These are phyloP conservation scores for Biston betularia DNA, from an alignment of 2,888 invertebrate genomes.

Conservation along the genomic window DNA sequence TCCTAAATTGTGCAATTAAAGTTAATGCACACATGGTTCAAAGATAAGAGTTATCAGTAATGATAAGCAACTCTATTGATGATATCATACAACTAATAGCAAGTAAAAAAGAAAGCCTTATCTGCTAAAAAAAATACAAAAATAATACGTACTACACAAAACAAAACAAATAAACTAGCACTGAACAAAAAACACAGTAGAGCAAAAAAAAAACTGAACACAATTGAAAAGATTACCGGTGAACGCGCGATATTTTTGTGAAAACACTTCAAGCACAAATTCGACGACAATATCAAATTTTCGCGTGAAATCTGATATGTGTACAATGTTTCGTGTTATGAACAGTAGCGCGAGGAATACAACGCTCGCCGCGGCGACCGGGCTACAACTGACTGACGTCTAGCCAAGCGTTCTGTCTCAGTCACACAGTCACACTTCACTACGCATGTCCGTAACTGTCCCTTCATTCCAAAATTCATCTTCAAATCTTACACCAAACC, in stretches of 20 bases:
- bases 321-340: slow-evolving; percentile 63
- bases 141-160: slow-evolving; percentile 70
- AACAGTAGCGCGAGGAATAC: slow-evolving; percentile 53
- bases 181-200: slow-evolving; percentile 75
- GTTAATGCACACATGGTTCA: slow-evolving; percentile 61
- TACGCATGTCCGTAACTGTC: slow-evolving; percentile 83
- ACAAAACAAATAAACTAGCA: slow-evolving; percentile 69
- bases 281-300: slow-evolving; percentile 84
- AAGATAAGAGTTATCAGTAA: slow-evolving; percentile 76
- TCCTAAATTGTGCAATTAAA: slow-evolving; percentile 64
- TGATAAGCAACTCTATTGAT: slow-evolving; percentile 81
- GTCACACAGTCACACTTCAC: slow-evolving; percentile 76
- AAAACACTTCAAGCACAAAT: slow-evolving; percentile 74
- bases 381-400: slow-evolving; percentile 79
- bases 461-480: slow-evolving; percentile 67
- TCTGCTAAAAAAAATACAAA: slow-evolving; percentile 50
- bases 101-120: slow-evolving; percentile 48
- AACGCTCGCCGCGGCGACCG: slow-evolving; percentile 72
- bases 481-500: slow-evolving; percentile 51
- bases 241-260: slow-evolving; percentile 64
- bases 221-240: slow-evolving; percentile 67
- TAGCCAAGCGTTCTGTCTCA: slow-evolving; percentile 62
- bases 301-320: slow-evolving; percentile 85
- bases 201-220: slow-evolving; percentile 67
- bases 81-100: slow-evolving; percentile 65